phyloP scores from a whole-genome alignment of 2,888 invertebrate species.

The Seira musarum region DNA sequence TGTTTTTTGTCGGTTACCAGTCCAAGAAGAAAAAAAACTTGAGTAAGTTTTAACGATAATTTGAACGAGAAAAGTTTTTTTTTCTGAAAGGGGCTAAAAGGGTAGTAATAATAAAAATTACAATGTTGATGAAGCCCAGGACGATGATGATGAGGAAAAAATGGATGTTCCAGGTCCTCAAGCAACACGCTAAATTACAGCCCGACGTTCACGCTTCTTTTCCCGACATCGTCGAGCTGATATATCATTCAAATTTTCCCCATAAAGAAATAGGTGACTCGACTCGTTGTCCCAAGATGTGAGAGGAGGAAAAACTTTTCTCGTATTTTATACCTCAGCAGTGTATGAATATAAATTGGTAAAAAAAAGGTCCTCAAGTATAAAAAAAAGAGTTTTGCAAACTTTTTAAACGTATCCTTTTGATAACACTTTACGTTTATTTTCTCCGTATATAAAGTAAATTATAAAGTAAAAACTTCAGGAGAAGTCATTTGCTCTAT shows the following conservation, averaged over 20 bases:
- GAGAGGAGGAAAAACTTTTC: constrained; percentile 45
- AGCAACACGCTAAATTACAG: constrained; percentile 18
- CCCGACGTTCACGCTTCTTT: constrained; percentile 41
- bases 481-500: too few relatives aligned
- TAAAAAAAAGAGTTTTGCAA: constrained; percentile 47
- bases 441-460: too few relatives aligned
- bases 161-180: constrained; percentile 21
- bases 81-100: not conserved
- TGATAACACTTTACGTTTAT: too few relatives aligned
- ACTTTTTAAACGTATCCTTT: not conserved
- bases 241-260: constrained; percentile 6
- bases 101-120: constrained; percentile 4
- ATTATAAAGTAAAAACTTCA: too few relatives aligned
- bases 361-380: not conserved
- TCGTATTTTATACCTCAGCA: constrained; percentile 47
- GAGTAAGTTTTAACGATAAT: not conserved
- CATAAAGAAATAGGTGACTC: not conserved
- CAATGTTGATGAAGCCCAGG: constrained; percentile 16
- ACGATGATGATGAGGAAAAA: constrained; percentile 40
- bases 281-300: too few relatives aligned
- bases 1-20: too few relatives aligned
- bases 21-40: too few relatives aligned
- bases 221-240: constrained; percentile 25
- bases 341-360: constrained; percentile 54
- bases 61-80: constrained; percentile 2